Evolutionary conservation across 23 tunicate species (phyloP).

Genomic region (Diplosoma virens): DNA sequence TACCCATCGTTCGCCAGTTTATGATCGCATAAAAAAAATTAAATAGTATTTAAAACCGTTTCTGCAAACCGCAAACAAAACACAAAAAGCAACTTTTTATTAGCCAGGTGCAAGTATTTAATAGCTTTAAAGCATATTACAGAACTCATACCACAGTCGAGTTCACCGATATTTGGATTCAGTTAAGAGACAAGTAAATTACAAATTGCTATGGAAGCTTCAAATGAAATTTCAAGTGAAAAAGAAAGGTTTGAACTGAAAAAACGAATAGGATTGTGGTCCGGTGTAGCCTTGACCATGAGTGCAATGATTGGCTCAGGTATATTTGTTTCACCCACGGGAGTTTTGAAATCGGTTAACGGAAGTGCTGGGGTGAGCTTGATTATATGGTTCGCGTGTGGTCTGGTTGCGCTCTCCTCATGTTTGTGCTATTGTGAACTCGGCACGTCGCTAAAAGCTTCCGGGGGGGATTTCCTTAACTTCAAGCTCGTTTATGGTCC

Average conservation of each 20-base stretch:
- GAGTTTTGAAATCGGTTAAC: slow-evolving; percentile 38
- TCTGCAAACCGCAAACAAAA: no score
- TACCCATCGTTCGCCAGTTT: no score
- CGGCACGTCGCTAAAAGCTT: slow-evolving; percentile 29
- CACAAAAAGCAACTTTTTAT: no score
- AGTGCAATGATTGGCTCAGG: slow-evolving; percentile 48
- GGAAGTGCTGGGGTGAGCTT: slow-evolving; percentile 64
- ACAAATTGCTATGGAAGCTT: no score
- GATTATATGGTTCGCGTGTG: slow-evolving; percentile 55
- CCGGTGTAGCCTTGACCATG: slow-evolving; percentile 40
- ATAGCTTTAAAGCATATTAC: no score
- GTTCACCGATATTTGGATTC: no score
- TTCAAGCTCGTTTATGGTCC: slow-evolving; percentile 56
- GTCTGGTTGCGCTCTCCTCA: slow-evolving; percentile 31
- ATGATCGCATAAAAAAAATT: no score
- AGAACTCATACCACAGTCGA: no score
- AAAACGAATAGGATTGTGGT: slow-evolving; percentile 53
- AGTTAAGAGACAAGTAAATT: no score
- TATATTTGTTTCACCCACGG: slow-evolving; percentile 59
- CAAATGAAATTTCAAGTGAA: background rate
- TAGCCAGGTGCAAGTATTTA: no score
- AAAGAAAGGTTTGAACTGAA: slow-evolving; percentile 42
- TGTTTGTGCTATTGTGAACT: slow-evolving; percentile 67
- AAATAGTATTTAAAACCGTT: no score
- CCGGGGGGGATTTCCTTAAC: slow-evolving; percentile 47